Evolutionary conservation across 2,113 vertebrate genomes (phyloP).

Genomic region (Macrotis lagotis): DNA sequence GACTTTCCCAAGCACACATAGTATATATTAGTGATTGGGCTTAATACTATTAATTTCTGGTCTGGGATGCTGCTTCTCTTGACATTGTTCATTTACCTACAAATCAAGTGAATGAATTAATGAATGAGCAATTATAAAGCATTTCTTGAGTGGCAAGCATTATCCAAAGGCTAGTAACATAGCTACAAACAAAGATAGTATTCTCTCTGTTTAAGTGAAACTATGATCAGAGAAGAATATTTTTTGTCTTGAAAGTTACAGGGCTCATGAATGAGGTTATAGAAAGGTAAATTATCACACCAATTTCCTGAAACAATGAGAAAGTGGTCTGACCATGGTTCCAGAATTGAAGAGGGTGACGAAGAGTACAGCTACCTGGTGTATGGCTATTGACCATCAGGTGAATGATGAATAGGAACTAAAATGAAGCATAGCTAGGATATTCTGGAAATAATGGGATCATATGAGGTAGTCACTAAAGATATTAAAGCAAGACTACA

Average conservation of each 20-base stretch:
- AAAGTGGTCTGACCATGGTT: neutral
- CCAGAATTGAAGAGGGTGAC: neutral
- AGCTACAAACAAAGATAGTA: neutral
- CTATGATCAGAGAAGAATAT: neutral
- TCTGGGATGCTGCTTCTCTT: neutral
- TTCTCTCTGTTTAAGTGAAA: neutral
- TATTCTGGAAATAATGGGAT: neutral
- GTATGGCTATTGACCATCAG: neutral
- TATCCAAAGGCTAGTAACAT: neutral
- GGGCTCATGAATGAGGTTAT: neutral
- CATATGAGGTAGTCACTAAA: neutral
- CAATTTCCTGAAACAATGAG: neutral
- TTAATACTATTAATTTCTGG: neutral
- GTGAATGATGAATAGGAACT: too few relatives aligned
- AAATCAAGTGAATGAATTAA: neutral
- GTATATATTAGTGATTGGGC: neutral
- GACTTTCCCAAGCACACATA: neutral
- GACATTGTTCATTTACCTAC: neutral
- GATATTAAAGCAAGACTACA: neutral
- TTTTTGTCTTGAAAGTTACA: neutral
- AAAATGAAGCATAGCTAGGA: neutral
- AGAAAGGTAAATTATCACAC: neutral
- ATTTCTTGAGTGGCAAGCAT: neutral
- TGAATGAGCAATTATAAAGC: neutral
- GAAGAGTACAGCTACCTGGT: neutral